phyloP scores from a whole-genome alignment of 1,140 invertebrate genomes.

The Aphaenogaster ashmeadi region DNA sequence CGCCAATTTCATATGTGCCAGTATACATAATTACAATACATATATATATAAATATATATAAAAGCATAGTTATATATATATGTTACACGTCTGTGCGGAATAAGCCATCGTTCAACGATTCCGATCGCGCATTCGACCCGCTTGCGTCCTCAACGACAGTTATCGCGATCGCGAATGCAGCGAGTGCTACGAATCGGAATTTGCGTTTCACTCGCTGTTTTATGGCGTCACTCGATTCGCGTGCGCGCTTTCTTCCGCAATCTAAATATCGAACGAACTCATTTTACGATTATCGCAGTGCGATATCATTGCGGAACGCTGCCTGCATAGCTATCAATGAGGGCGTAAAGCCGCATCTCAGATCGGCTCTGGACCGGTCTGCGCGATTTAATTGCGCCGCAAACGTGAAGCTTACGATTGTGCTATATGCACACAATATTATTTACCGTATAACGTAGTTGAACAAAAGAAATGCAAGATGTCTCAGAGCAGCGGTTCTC shows the following conservation, averaged over 20 bases:
- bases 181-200: constrained; percentile 24
- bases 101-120: constrained; percentile 51
- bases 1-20: constrained; percentile 77
- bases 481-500: not conserved
- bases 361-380: constrained; percentile 24
- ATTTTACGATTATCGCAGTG: constrained; percentile 36
- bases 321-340: constrained; percentile 13
- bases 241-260: constrained; percentile 48
- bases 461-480: constrained; percentile 31
- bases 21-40: constrained; percentile 73
- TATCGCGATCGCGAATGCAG: constrained; percentile 27
- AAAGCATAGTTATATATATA: constrained; percentile 25
- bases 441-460: constrained; percentile 43
- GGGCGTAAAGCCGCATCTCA: constrained; percentile 15
- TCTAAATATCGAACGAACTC: constrained; percentile 47
- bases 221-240: constrained; percentile 19
- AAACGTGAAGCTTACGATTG: constrained; percentile 41
- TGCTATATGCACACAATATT: constrained; percentile 45
- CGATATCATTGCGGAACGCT: constrained; percentile 41
- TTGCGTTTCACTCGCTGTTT: constrained; percentile 44
- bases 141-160: constrained; percentile 40
- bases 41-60: constrained; percentile 26
- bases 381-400: constrained; percentile 42
- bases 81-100: constrained; percentile 38
- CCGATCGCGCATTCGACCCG: constrained; percentile 36